Conservation (phyloP, 2,888 invertebrate genomes). For the Brenthis hecate region DNA sequence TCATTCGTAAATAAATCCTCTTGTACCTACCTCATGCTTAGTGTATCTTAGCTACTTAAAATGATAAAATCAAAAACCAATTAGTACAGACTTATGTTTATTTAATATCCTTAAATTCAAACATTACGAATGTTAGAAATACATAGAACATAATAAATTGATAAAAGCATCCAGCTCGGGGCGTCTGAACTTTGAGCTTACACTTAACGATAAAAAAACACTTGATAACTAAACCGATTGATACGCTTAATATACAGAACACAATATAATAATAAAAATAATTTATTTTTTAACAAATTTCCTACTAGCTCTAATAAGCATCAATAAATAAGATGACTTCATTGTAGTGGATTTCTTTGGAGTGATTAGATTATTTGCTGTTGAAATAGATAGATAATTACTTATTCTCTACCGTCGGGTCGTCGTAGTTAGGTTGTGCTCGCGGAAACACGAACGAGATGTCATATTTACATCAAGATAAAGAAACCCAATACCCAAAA, state of each 20-base stretch:
- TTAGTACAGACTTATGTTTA: constrained; percentile 65
- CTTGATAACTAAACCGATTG: constrained; percentile 59
- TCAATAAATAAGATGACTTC: constrained; percentile 79
- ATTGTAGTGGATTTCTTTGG: constrained; percentile 69
- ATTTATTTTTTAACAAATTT: constrained; percentile 73
- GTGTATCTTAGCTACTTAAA: too few species aligned
- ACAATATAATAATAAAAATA: constrained; percentile 71
- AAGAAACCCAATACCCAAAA: constrained; percentile 45
- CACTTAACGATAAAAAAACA: constrained; percentile 62
- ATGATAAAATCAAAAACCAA: constrained; percentile 43
- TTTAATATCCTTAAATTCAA: constrained; percentile 75
- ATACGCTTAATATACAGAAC: constrained; percentile 76
- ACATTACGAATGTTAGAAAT: constrained; percentile 55
- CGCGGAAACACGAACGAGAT: constrained; percentile 18
- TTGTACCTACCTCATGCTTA: too few species aligned
- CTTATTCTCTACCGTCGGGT: constrained; percentile 15
- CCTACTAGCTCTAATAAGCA: constrained; percentile 69
- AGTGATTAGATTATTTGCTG: constrained; percentile 40
- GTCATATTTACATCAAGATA: constrained; percentile 40
- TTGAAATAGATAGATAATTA: constrained; percentile 18
- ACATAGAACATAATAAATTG: constrained; percentile 64
- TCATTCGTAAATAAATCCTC: too few species aligned
- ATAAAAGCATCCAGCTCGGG: constrained; percentile 51
- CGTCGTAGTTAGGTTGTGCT: constrained; percentile 11
- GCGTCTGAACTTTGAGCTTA: constrained; percentile 64